These are phyloP conservation scores for Diuraphis noxia DNA, from an alignment of 1,140 invertebrate genomes.

Conservation along the genomic window DNA sequence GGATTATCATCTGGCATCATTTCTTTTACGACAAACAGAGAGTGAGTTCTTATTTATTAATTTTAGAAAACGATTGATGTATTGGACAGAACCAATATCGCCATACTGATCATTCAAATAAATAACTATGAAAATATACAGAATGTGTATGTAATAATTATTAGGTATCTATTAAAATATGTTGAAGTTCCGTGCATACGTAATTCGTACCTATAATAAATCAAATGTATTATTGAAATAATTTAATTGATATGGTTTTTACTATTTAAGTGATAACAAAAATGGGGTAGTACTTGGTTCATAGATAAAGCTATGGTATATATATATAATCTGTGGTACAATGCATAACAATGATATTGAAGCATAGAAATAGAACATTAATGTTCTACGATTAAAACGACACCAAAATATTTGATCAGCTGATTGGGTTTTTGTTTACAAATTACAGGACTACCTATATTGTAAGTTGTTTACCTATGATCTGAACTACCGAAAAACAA, in stretches of 20 bases:
- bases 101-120: not conserved
- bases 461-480: no score
- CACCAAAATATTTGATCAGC: no score
- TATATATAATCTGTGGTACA: no score
- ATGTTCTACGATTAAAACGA: no score
- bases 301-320: no score
- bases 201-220: not conserved
- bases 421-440: no score
- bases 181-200: not conserved
- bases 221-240: not conserved
- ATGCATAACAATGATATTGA: no score
- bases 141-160: not conserved
- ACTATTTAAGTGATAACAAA: no score
- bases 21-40: not conserved
- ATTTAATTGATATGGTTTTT: not conserved
- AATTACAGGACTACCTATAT: no score
- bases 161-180: not conserved
- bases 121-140: not conserved
- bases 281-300: no score
- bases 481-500: no score
- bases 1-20: conserved; percentile 43
- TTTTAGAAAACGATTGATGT: not conserved
- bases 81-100: not conserved
- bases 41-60: not conserved
- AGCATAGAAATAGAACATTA: no score